These are phyloP conservation scores for Chiridota heheva DNA, from an alignment of 35 echinoderm and acorn worm genomes.

Conservation along the genomic window DNA sequence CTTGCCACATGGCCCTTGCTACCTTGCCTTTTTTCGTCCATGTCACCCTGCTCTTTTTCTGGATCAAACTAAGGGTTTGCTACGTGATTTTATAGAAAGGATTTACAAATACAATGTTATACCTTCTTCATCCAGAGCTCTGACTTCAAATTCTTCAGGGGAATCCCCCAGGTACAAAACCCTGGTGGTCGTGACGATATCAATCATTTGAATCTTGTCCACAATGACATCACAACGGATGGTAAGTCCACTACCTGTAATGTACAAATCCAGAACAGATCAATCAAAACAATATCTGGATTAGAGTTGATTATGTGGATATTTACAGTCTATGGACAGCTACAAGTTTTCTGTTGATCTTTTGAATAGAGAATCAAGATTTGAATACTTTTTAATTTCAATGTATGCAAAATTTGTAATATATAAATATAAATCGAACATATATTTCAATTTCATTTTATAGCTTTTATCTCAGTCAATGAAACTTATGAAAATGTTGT, in stretches of 20 bases:
- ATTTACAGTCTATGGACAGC: background rate
- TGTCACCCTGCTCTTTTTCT: too few species aligned
- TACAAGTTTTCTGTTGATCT: background rate
- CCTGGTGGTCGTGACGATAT: conserved; percentile 87
- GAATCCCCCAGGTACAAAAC: conserved; percentile 91
- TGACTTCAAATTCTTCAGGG: conserved; percentile 96
- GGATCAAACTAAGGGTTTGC: too few species aligned
- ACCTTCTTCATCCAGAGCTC: conserved; percentile 98
- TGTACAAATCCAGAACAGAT: background rate
- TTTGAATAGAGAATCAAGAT: background rate
- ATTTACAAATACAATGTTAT: too few species aligned
- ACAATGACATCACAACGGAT: conserved; percentile 97
- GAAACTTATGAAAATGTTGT: too few species aligned
- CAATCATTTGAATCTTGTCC: conserved; percentile 83
- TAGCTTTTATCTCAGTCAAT: too few species aligned
- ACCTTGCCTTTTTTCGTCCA: too few species aligned
- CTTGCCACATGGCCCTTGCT: too few species aligned
- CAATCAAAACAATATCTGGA: background rate
- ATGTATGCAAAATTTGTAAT: background rate
- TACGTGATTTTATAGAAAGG: too few species aligned
- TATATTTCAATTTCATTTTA: too few species aligned
- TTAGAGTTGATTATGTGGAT: background rate
- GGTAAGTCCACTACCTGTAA: conserved; percentile 78
- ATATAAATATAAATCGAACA: too few species aligned
- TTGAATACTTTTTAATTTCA: background rate